Evolutionary conservation across 2,113 vertebrate species (phyloP), one percentile per base, ranked within the genome.

Genomic region (Plectropomus leopardus): DNA sequence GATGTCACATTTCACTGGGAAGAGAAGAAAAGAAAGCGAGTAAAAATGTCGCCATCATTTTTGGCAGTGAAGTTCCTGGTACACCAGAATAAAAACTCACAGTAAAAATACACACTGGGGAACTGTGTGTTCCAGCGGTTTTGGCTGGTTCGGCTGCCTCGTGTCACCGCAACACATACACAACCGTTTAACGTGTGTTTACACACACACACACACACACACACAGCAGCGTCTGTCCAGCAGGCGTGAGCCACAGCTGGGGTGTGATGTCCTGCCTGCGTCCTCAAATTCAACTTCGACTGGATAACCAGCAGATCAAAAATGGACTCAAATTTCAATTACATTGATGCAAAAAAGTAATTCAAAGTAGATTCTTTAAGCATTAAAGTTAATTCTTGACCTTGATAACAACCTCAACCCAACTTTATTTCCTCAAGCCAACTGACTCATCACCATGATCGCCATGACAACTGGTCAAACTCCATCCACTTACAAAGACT

Each of bases 211-310:
- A 36, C 36, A 40, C 36, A 40, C 36, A 40, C 36, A 40, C 36
- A 40, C 36, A 7, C 11, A 23, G 11, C 11, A 15, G 21, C 11
- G 47, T 24, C 13, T 40, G 36, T 40, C 77, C 54, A 42, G 64
- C 64, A 69, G 76, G 67, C 61, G 71, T 66, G 48, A 44, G 50
- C 45, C 68, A 34, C 47, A 68, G 59, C 48, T 71, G 78, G 78
- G 78, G 53, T 50, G 48, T 76, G 66, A 78, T 68, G 23, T 3
- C 32, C 44, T 32, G 58, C 66, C 64, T 47, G 13, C 44, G 73
- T 60, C 58, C 73, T 72, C 53, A 23, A 3, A 23, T 50, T 63
- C 30, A 44, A 24, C 72, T 28, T 24, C 1, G 36, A 42, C 36
- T 61, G 53, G 53, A 26, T 3, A 13, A 26, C 23, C 51, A 28